Evolutionary conservation across 2,888 invertebrate genomes (phyloP).

Genomic region (Elaeidobius kamerunicus): DNA sequence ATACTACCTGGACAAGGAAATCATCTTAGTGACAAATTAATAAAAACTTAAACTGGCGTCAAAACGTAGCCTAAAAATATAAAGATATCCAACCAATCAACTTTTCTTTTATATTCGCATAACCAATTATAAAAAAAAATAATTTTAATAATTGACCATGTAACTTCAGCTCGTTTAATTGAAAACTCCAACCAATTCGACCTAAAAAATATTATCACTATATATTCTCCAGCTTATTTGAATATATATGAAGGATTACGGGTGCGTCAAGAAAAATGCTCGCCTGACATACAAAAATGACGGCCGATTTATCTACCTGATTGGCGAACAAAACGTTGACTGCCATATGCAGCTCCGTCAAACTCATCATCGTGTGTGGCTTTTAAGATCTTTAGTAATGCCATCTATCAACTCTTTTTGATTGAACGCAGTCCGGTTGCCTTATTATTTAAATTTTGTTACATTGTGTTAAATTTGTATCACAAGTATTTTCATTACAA

Average conservation of each 20-base stretch:
- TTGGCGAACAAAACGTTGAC: slow-evolving; percentile 24
- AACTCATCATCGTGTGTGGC: slow-evolving; percentile 22
- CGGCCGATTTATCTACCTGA: slow-evolving; percentile 25
- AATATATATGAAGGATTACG: slow-evolving; percentile 18
- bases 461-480: too few relatives aligned
- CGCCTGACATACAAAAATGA: slow-evolving; percentile 21
- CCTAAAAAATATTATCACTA: background rate
- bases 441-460: slow-evolving; percentile 25
- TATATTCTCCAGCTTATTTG: slow-evolving; percentile 8
- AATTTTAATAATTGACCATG: too few relatives aligned
- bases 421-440: slow-evolving; percentile 14
- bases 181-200: too few relatives aligned
- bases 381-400: slow-evolving; percentile 18
- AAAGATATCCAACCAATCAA: too few relatives aligned
- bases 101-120: too few relatives aligned
- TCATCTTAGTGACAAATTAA: too few relatives aligned
- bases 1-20: too few relatives aligned
- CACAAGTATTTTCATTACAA: too few relatives aligned
- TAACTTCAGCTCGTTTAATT: too few relatives aligned
- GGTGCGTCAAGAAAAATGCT: slow-evolving; percentile 21
- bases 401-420: slow-evolving; percentile 18
- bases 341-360: slow-evolving; percentile 23
- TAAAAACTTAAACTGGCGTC: too few relatives aligned
- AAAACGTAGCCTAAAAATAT: too few relatives aligned
- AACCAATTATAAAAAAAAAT: too few relatives aligned